Percentiles rank a stretch among this genome's conserved stretches.
phyloP scores from a whole-genome alignment of 2,888 invertebrate species.

The Cremastobaeus sp. region DNA sequence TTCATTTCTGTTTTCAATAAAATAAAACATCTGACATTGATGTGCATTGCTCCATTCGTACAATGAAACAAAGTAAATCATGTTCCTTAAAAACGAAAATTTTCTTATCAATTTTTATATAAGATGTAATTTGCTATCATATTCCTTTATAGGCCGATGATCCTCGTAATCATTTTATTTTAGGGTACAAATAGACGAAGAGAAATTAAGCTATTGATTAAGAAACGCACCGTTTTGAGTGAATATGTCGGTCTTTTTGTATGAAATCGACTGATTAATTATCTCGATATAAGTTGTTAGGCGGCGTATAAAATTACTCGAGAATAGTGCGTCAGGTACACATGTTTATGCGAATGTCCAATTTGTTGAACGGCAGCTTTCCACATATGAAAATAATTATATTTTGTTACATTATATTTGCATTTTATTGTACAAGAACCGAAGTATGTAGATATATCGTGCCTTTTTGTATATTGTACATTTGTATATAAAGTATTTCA shows the following conservation, averaged over 20 bases:
- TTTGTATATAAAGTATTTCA: slow-evolving; percentile 77
- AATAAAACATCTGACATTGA: background rate
- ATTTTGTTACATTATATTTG: slow-evolving; percentile 70
- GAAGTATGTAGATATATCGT: slow-evolving; percentile 77
- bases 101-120: slow-evolving; percentile 40
- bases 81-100: slow-evolving; percentile 40
- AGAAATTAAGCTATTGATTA: slow-evolving; percentile 20
- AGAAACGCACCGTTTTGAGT: slow-evolving; percentile 20
- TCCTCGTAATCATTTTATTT: slow-evolving; percentile 30
- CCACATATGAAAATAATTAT: slow-evolving; percentile 66
- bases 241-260: slow-evolving; percentile 23
- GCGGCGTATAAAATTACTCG: slow-evolving; percentile 23
- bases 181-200: slow-evolving; percentile 11
- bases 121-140: slow-evolving; percentile 33
- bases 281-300: slow-evolving; percentile 55
- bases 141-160: too few species aligned
- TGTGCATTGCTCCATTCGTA: slow-evolving; percentile 19
- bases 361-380: slow-evolving; percentile 53
- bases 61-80: slow-evolving; percentile 31
- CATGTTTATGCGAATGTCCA: slow-evolving; percentile 28
- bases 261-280: slow-evolving; percentile 38
- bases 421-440: slow-evolving; percentile 74
- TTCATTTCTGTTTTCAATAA: slow-evolving; percentile 1
- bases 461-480: slow-evolving; percentile 78
- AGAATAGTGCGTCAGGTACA: slow-evolving; percentile 10